These are phyloP conservation scores for Scaptomyza parva DNA, from an alignment of 2,888 invertebrate species.

Conservation along the genomic window DNA sequence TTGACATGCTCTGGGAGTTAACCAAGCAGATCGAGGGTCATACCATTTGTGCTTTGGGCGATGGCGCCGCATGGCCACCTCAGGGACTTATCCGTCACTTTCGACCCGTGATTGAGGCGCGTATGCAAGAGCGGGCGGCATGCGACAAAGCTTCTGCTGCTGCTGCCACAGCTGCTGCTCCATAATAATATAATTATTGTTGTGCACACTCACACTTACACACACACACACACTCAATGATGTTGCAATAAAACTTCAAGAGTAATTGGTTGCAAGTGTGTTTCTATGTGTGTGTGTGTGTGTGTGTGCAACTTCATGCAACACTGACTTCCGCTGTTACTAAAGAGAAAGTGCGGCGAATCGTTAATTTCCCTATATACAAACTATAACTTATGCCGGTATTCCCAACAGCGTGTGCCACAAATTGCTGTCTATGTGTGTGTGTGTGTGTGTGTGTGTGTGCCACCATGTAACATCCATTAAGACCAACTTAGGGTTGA, in stretches of 20 bases:
- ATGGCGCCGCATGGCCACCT: constrained; percentile 99
- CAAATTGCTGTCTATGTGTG: constrained; percentile 55
- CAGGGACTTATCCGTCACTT: constrained; percentile 98
- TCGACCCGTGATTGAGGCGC: constrained; percentile 94
- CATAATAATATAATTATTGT: constrained; percentile 5
- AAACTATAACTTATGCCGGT: constrained; percentile 21
- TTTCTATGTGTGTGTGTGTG: background rate
- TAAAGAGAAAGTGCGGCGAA: constrained; percentile 72
- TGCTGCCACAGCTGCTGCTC: background rate
- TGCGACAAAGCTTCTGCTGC: constrained; percentile 30
- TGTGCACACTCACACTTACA: background rate
- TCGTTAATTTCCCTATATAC: constrained; percentile 57
- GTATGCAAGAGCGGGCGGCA: constrained; percentile 88
- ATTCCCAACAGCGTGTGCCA: constrained; percentile 29
- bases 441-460: constrained; percentile 48
- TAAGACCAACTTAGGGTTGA: constrained; percentile 60
- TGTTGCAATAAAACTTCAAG: constrained; percentile 33
- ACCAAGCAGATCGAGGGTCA: constrained; percentile 99
- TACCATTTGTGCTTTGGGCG: constrained; percentile 98
- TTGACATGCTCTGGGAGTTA: constrained; percentile 99
- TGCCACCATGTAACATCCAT: constrained; percentile 48
- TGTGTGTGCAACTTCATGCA: constrained; percentile 51
- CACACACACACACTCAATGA: constrained; percentile 9
- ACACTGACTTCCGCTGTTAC: constrained; percentile 51
- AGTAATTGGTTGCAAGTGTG: background rate